These are phyloP conservation scores for Lepilemur septentrionalis DNA, from an alignment of 2,797 vertebrate genomes.

Conservation along the genomic window DNA sequence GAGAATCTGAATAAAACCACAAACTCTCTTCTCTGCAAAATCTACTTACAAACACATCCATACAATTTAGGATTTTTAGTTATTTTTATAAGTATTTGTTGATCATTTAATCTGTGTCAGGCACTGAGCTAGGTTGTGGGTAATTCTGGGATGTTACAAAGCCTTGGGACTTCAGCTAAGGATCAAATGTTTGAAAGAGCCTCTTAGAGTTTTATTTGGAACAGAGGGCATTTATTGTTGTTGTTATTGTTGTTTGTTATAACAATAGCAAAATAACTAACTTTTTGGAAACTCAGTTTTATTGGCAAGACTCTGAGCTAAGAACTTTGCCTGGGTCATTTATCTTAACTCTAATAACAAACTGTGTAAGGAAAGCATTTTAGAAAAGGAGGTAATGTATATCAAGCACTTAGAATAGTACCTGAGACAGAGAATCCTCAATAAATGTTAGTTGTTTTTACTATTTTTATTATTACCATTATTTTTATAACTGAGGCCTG, in stretches of 20 bases:
- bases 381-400: not conserved
- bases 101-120: not conserved
- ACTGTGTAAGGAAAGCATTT: not conserved
- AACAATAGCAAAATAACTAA: not conserved
- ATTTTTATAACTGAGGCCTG: not conserved
- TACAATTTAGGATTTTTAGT: not conserved
- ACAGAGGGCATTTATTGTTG: not conserved
- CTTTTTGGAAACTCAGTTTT: not conserved
- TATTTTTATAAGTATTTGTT: not conserved
- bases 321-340: not conserved
- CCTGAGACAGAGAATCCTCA: not conserved
- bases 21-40: not conserved
- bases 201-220: conserved; percentile 25
- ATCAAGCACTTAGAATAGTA: not conserved
- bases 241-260: not conserved
- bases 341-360: not conserved
- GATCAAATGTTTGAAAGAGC: not conserved
- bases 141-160: not conserved
- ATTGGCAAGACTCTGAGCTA: not conserved
- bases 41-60: not conserved
- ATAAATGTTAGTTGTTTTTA: not conserved
- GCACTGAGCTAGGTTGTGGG: not conserved
- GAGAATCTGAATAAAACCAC: not conserved
- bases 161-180: not conserved
- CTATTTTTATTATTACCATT: not conserved